Conservation (phyloP, 2,113 vertebrate genomes). For the Rhea pennata region DNA sequence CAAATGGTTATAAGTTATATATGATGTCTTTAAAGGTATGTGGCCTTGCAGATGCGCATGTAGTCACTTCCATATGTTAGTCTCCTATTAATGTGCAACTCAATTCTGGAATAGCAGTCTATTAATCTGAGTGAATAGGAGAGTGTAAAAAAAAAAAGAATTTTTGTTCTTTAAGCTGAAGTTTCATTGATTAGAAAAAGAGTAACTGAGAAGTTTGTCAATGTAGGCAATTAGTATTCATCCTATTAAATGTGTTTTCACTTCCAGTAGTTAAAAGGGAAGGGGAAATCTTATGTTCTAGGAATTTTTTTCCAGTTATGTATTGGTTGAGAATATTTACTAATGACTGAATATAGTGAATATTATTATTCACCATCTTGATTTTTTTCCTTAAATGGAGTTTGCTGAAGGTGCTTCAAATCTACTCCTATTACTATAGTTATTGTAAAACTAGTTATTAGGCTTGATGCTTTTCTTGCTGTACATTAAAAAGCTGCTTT, state of each 20-base stretch:
- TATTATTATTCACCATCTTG: background rate
- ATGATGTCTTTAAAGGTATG: background rate
- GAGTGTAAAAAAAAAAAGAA: background rate
- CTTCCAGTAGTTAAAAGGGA: slow-evolving; percentile 11
- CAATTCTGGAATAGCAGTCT: background rate
- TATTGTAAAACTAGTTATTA: slow-evolving; percentile 3
- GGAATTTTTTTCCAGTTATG: background rate
- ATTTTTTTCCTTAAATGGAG: slow-evolving; percentile 24
- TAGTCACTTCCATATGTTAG: background rate
- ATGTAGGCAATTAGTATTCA: background rate
- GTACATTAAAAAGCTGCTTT: background rate
- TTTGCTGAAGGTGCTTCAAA: slow-evolving; percentile 30
- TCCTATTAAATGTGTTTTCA: background rate
- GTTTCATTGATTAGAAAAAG: background rate
- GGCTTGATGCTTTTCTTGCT: background rate
- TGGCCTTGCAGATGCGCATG: background rate
- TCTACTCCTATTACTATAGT: slow-evolving; percentile 26
- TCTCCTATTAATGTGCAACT: background rate
- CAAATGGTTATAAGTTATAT: background rate
- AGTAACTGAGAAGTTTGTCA: background rate
- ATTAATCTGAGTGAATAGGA: background rate
- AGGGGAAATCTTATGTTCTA: background rate
- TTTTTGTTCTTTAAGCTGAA: background rate
- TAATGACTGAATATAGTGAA: background rate
- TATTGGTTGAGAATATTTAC: slow-evolving; percentile 18